Conservation (phyloP, 2,888 invertebrate species). For the Saturnia japonica region DNA sequence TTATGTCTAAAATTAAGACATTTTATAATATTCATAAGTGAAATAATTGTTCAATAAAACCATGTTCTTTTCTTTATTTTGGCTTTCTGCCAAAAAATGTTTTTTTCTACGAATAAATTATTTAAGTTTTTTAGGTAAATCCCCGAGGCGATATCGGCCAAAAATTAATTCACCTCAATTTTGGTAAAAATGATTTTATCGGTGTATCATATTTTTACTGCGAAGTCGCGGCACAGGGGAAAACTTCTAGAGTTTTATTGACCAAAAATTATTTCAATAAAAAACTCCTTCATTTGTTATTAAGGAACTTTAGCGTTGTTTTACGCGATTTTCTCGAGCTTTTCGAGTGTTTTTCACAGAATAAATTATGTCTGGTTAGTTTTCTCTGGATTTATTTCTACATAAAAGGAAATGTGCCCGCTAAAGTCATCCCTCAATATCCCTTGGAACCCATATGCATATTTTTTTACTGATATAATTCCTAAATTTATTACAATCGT, state of each 20-base stretch:
- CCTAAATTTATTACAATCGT: neutral
- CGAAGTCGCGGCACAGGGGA: conserved; percentile 16
- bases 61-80: neutral
- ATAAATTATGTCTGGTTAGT: conserved; percentile 23
- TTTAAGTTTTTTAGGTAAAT: neutral
- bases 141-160: neutral
- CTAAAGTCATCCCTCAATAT: too few relatives aligned
- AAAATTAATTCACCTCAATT: neutral
- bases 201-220: conserved; percentile 25
- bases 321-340: conserved; percentile 25
- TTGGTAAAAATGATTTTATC: neutral
- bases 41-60: neutral
- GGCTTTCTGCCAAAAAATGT: too few relatives aligned
- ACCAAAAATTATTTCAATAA: conserved; percentile 40
- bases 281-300: conserved; percentile 35
- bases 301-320: conserved; percentile 32
- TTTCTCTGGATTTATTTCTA: neutral
- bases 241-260: conserved; percentile 34
- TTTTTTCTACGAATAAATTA: neutral
- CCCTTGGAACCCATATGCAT: neutral
- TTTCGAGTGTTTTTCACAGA: conserved; percentile 26
- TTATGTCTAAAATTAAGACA: too few relatives aligned
- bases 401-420: neutral
- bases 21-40: neutral
- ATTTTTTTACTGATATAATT: neutral